Percentiles rank a stretch among this genome's conserved stretches.
Conservation (phyloP, 2,113 vertebrate species). For the Lonchura striata region DNA sequence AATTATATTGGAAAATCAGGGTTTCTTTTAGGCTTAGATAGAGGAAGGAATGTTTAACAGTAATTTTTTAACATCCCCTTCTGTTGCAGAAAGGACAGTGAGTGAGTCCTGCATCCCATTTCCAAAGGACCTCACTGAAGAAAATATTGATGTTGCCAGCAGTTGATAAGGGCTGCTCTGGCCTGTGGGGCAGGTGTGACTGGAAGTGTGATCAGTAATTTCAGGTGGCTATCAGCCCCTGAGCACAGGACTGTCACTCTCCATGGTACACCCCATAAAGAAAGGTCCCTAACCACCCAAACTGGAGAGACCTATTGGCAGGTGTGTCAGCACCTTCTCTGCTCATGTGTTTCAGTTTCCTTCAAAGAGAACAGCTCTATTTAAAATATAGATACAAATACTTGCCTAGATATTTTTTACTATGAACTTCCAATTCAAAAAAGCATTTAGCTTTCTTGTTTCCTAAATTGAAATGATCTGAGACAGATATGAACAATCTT, state of each 20-base stretch:
- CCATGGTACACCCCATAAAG: background rate
- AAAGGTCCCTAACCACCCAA: background rate
- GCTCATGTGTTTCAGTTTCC: fast-evolving
- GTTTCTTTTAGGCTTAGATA: background rate
- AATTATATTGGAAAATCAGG: background rate
- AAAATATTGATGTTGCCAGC: background rate
- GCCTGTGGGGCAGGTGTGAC: background rate
- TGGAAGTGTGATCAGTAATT: background rate
- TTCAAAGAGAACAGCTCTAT: background rate
- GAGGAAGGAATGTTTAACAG: background rate
- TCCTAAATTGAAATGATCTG: background rate
- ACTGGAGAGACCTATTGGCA: background rate
- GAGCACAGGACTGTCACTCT: background rate
- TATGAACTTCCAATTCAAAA: background rate
- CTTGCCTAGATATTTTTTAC: background rate
- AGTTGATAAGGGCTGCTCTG: background rate
- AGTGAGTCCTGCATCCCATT: background rate
- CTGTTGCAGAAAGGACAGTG: background rate
- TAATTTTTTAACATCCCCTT: background rate
- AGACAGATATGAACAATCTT: background rate
- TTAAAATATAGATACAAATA: background rate
- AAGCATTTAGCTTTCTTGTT: background rate
- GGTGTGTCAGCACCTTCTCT: background rate
- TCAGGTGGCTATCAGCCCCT: background rate
- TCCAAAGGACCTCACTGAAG: background rate